These are phyloP conservation scores for Perodicticus potto DNA, from an alignment of 2,797 vertebrate species.

Conservation along the genomic window DNA sequence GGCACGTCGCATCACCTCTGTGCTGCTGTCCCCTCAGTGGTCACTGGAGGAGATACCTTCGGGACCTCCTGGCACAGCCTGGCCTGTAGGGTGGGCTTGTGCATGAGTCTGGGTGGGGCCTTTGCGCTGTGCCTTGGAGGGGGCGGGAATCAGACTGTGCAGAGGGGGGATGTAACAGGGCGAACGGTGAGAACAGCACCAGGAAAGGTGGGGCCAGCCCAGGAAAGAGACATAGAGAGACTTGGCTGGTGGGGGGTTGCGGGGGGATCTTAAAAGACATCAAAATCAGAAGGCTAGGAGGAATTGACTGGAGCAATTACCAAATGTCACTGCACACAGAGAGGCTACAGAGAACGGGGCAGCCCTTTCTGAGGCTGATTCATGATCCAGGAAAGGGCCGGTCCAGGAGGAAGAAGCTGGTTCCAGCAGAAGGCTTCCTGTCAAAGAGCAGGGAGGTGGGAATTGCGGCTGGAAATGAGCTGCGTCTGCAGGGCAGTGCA, in stretches of 20 bases:
- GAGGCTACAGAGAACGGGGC: background rate
- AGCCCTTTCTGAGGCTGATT: background rate
- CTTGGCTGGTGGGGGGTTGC: background rate
- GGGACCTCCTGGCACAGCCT: background rate
- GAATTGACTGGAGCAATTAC: background rate
- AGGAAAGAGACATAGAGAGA: background rate
- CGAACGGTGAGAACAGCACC: fast-evolving
- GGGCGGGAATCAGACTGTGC: fast-evolving
- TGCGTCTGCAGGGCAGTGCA: fast-evolving
- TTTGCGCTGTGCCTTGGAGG: background rate
- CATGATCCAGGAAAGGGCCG: background rate
- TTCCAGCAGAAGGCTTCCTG: fast-evolving
- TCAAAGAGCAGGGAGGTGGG: background rate
- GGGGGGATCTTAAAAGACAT: fast-evolving
- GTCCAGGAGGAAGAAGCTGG: background rate
- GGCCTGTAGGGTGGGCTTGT: fast-evolving
- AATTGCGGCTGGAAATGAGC: background rate
- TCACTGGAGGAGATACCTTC: background rate
- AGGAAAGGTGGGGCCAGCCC: background rate
- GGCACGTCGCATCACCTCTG: background rate
- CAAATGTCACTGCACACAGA: background rate
- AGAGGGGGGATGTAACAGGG: fast-evolving
- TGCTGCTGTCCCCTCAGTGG: background rate
- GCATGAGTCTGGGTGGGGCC: too few species aligned
- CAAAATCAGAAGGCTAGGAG: background rate